Evolutionary conservation across 2,113 vertebrate species (phyloP).

Genomic region (Carassius gibelio): DNA sequence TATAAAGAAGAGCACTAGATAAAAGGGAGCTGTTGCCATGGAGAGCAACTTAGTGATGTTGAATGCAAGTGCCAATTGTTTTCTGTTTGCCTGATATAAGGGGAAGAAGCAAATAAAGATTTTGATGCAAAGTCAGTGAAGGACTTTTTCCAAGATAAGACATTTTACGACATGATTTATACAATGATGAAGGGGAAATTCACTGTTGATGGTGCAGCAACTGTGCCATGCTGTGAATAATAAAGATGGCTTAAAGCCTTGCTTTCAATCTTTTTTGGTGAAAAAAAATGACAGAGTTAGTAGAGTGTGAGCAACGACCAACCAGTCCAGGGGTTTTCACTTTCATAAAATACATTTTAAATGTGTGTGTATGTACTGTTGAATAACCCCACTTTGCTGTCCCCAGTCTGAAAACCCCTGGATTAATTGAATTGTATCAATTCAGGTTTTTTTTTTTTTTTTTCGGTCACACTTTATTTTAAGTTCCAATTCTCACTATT

Average conservation of each 20-base stretch:
- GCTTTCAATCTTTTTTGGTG: conserved; percentile 39
- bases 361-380: no score
- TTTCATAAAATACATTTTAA: no score
- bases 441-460: no score
- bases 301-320: no score
- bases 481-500: no score
- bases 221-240: conserved; percentile 49
- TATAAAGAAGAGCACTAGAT: conserved; percentile 50
- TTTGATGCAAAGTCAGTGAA: conserved; percentile 50
- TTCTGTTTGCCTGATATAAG: conserved; percentile 40
- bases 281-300: conserved; percentile 12
- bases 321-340: no score
- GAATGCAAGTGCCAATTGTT: conserved; percentile 53
- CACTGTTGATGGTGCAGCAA: conserved; percentile 19
- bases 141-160: conserved; percentile 50
- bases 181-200: conserved; percentile 40
- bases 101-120: conserved; percentile 46
- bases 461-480: no score
- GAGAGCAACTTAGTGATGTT: conserved; percentile 48
- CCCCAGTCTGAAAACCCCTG: neutral
- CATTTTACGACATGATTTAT: conserved; percentile 55
- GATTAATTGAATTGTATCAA: no score
- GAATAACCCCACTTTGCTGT: neutral
- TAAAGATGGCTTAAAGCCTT: conserved; percentile 40
- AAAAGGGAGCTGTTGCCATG: conserved; percentile 57